Percentiles rank a stretch among this genome's conserved stretches.
Conservation (phyloP, 2,888 invertebrate genomes). For the Blera fallax region DNA sequence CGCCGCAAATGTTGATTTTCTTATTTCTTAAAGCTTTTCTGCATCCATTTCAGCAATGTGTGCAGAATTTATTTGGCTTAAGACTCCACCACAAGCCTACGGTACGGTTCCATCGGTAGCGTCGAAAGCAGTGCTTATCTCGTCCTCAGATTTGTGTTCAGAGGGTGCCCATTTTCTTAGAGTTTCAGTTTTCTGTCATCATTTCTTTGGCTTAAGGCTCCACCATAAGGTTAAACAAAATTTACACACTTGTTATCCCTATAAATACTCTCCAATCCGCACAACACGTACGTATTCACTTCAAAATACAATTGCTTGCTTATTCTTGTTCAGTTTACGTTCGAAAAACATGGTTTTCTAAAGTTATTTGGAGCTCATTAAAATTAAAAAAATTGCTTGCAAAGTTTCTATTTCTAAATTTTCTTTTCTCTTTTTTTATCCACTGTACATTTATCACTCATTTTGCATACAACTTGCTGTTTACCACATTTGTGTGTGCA, state of each 20-base stretch:
- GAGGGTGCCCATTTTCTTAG: too few species aligned
- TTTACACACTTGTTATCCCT: not conserved
- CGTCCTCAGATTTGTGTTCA: too few species aligned
- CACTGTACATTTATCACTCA: not conserved
- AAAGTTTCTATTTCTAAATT: not conserved
- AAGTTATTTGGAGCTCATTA: constrained; percentile 39
- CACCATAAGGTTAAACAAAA: too few species aligned
- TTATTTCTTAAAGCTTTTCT: too few species aligned
- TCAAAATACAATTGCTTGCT: not conserved
- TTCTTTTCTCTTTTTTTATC: not conserved
- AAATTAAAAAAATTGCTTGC: constrained; percentile 21
- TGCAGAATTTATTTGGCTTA: too few species aligned
- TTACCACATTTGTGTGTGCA: constrained; percentile 4
- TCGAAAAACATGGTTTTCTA: not conserved
- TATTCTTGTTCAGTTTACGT: not conserved
- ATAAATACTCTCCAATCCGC: not conserved
- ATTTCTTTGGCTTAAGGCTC: too few species aligned
- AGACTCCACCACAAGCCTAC: too few species aligned
- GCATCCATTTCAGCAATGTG: too few species aligned
- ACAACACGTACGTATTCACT: not conserved
- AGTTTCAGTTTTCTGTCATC: too few species aligned
- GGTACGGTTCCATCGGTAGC: too few species aligned
- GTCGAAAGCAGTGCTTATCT: too few species aligned
- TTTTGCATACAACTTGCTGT: constrained; percentile 11
- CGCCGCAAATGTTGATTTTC: too few species aligned